phyloP scores from a whole-genome alignment of 2,888 invertebrate species.

The Drosophila sordidula region DNA sequence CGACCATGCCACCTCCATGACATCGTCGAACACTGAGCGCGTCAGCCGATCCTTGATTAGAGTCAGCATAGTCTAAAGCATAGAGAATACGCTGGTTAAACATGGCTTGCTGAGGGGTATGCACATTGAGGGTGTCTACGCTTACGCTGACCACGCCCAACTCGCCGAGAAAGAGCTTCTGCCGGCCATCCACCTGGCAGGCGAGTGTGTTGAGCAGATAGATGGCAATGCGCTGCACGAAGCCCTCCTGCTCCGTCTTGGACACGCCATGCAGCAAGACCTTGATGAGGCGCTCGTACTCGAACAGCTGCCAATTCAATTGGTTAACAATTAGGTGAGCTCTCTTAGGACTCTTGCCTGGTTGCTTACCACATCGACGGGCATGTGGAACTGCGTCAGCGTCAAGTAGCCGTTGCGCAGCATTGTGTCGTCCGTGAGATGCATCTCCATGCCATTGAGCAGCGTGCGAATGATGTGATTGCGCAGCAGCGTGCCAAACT shows the following conservation, averaged over 20 bases:
- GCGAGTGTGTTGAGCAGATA: slow-evolving; percentile 97
- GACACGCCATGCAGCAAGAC: slow-evolving; percentile 93
- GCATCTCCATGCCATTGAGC: slow-evolving; percentile 95
- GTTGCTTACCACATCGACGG: slow-evolving; percentile 92
- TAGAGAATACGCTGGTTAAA: not conserved
- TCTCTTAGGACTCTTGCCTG: not conserved
- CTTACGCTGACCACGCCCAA: slow-evolving; percentile 93
- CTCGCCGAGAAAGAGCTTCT: slow-evolving; percentile 96
- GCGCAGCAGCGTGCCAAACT: slow-evolving; percentile 90
- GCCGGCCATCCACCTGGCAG: slow-evolving; percentile 97
- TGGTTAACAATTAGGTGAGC: not conserved
- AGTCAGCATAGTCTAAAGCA: slow-evolving; percentile 92
- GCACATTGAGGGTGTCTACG: not conserved
- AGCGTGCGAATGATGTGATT: slow-evolving; percentile 92
- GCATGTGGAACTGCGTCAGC: slow-evolving; percentile 97
- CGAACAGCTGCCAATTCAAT: slow-evolving; percentile 90
- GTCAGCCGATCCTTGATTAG: slow-evolving; percentile 93
- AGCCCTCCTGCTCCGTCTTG: slow-evolving; percentile 93
- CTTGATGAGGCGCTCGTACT: slow-evolving; percentile 94
- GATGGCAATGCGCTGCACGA: slow-evolving; percentile 97
- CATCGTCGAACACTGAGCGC: slow-evolving; percentile 94
- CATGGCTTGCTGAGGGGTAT: not conserved
- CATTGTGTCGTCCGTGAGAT: slow-evolving; percentile 95
- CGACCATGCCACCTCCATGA: slow-evolving; percentile 98
- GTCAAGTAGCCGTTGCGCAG: slow-evolving; percentile 98